Conservation (phyloP, 2,797 vertebrate species). For the Sphenopsis melanotis region DNA sequence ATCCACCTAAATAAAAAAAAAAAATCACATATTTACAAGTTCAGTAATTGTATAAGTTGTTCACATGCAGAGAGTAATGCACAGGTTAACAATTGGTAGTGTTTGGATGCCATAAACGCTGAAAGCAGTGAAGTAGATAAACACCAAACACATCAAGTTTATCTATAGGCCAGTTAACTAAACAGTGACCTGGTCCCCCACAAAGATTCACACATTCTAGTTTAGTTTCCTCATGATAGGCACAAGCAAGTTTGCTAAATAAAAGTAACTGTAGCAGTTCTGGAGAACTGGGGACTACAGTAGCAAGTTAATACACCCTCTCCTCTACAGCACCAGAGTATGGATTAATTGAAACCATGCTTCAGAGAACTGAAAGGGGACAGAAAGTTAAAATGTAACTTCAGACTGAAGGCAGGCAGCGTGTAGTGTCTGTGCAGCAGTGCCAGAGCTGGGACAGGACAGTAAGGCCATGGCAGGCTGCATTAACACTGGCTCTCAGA, state of each 20-base stretch:
- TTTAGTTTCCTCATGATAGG: conserved; percentile 69
- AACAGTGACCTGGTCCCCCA: conserved; percentile 68
- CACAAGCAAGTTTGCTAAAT: conserved; percentile 71
- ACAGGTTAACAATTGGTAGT: conserved; percentile 69
- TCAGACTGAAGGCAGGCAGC: conserved; percentile 48
- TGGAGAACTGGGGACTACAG: conserved; percentile 55
- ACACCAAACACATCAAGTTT: conserved; percentile 66
- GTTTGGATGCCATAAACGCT: conserved; percentile 69
- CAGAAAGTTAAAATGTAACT: conserved; percentile 45
- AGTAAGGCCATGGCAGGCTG: conserved; percentile 65
- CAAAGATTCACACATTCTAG: conserved; percentile 61
- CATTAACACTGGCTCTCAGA: conserved; percentile 21
- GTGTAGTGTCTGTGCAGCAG: conserved; percentile 58
- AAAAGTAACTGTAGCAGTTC: conserved; percentile 61
- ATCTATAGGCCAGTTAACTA: conserved; percentile 69
- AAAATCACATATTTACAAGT: conserved; percentile 86
- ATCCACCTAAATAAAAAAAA: conserved; percentile 91
- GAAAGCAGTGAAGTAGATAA: conserved; percentile 69
- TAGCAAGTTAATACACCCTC: conserved; percentile 61
- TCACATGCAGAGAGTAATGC: conserved; percentile 88
- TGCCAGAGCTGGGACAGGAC: conserved; percentile 12
- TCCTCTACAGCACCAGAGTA: conserved; percentile 68
- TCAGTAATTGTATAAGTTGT: conserved; percentile 75
- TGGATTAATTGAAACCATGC: conserved; percentile 60
- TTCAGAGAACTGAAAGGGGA: conserved; percentile 61